Evolutionary conservation across 2,888 invertebrate species (phyloP), one percentile per base, ranked within the genome.

Genomic region (Eucera pruinosa): DNA sequence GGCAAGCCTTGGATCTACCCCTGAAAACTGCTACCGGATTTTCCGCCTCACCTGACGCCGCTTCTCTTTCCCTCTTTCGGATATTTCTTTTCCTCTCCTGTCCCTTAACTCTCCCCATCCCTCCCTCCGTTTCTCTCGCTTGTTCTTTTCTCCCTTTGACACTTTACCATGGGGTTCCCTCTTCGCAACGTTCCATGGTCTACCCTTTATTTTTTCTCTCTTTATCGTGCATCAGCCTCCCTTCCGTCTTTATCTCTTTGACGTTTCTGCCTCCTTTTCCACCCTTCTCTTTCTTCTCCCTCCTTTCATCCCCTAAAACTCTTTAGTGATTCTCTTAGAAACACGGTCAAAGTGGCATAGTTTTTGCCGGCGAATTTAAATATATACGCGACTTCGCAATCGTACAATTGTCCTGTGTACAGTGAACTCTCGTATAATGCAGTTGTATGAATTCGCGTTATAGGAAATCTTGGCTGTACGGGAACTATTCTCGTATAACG

Each of bases 11-110:
- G 65, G 80, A 52, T 71, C 78, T 67, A 68, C 79, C 79, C 78
- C 82, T 79, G 84, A 82, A 84, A 84, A 84, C 83, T 84, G 83
- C 78, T 77, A 76, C 83, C 76, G 79, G 85, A 84, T 84, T 85
- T 84, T 84, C 85, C 85, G 69, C 66, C 79, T 85, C 80, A 70
- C 69, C 80, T 85, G 72, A 81, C 81, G 65, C n/a, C 76, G 30
- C 50, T 61, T 58, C 67, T 61, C 65, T 60, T 55, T 41, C 58
- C 50, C 54, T 77, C 67, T 62, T 62, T 64, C 41, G 25, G 27
- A 9, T 25, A 72, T 75, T 70, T 76, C 41, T 67, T 50, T 11
- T 15, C 43, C 13, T 15, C 27, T 2, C 18, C 18, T 13, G 3
- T 64, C 64, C n/a, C 2, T 41, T 33, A 2, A 33, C 47, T 20